These are phyloP conservation scores for Archips crataeganus DNA, from an alignment of 2,888 invertebrate species.

Conservation along the genomic window DNA sequence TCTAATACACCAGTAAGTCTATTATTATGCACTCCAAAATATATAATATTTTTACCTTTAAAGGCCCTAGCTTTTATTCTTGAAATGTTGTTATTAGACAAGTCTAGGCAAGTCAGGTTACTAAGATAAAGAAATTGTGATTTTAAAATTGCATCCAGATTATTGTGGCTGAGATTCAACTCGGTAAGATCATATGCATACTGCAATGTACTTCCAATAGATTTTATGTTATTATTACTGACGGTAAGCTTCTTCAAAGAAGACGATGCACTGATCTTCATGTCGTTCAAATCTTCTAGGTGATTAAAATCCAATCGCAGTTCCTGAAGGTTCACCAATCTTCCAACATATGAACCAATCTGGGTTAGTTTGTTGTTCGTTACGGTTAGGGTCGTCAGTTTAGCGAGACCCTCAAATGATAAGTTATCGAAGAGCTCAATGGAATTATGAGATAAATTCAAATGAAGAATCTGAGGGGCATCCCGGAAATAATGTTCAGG, in stretches of 20 bases:
- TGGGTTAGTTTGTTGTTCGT: constrained; percentile 5
- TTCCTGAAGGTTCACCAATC: constrained; percentile 5
- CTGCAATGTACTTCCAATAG: background rate
- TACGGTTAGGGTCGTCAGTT: background rate
- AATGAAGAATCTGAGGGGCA: constrained; percentile 2
- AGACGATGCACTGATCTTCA: background rate
- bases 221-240: background rate
- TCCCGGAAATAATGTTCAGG: background rate
- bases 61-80: background rate
- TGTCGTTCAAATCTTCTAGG: background rate
- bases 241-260: background rate
- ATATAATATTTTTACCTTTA: background rate
- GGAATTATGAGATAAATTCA: constrained; percentile 16
- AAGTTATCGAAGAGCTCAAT: constrained; percentile 4
- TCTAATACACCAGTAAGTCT: background rate
- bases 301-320: constrained; percentile 8
- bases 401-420: background rate
- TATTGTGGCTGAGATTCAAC: constrained; percentile 5
- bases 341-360: background rate
- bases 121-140: background rate
- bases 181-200: background rate
- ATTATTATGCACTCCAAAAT: background rate
- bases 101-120: background rate
- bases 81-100: background rate
- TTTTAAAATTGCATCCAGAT: background rate